A percentile compares a stretch with the other conserved stretches of the same genome.
phyloP scores from a whole-genome alignment of 1,140 invertebrate species.

The Drosophila pandora region DNA sequence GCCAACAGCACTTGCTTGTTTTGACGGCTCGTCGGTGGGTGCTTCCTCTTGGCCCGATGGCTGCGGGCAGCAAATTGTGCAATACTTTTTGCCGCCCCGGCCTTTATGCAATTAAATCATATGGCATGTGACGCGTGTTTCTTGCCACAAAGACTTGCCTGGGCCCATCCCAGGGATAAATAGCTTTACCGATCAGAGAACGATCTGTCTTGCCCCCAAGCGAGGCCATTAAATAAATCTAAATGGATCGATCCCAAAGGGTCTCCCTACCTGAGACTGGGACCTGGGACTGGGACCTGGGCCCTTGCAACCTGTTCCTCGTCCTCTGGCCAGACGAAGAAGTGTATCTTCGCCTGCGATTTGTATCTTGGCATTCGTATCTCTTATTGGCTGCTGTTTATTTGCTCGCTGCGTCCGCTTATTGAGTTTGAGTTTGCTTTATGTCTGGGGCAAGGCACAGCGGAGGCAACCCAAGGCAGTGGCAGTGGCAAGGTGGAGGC shows the following conservation, averaged over 20 bases:
- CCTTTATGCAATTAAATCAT: conserved; percentile 65
- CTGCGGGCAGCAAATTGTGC: conserved; percentile 56
- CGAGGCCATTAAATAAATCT: not conserved
- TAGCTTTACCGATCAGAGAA: not conserved
- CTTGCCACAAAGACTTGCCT: too few species aligned
- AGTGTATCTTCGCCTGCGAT: conserved; percentile 64
- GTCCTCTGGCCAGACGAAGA: conserved; percentile 16
- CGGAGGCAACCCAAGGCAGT: not conserved
- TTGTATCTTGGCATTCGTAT: conserved; percentile 67
- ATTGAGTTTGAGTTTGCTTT: conserved; percentile 70
- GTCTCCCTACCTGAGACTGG: not conserved
- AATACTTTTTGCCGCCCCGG: conserved; percentile 57
- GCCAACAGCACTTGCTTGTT: conserved; percentile 56
- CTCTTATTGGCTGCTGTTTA: conserved; percentile 81
- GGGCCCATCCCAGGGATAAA: too few species aligned
- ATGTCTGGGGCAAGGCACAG: conserved; percentile 36
- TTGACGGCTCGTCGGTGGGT: conserved; percentile 66
- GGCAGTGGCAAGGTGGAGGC: not conserved
- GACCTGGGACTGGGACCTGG: not conserved
- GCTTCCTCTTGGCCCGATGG: conserved; percentile 13
- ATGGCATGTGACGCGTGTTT: conserved; percentile 21
- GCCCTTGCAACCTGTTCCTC: conserved; percentile 32
- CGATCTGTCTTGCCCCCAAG: not conserved
- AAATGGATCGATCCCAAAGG: conserved; percentile 19
- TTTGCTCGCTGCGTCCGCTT: conserved; percentile 74